Conservation (phyloP, 2,113 vertebrate species). For the Cromileptes altivelis region DNA sequence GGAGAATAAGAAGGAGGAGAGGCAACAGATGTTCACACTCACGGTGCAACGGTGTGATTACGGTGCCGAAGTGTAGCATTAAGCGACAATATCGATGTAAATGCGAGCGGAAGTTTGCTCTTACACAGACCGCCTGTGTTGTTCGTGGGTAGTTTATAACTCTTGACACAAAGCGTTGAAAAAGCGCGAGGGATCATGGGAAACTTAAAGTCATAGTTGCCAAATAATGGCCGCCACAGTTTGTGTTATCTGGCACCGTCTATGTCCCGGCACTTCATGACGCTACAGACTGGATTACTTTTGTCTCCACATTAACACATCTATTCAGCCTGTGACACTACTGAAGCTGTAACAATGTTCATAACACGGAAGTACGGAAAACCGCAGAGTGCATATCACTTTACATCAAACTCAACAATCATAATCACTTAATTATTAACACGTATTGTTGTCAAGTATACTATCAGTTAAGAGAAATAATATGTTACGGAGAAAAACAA, state of each 20-base stretch:
- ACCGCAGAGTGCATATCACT: not conserved
- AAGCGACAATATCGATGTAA: not conserved
- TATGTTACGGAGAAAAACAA: not conserved
- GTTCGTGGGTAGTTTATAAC: not conserved
- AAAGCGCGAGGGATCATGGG: constrained; percentile 55
- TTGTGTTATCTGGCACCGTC: not conserved
- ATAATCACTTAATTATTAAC: no score
- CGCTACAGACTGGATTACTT: not conserved
- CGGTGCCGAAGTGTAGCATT: rapidly evolving
- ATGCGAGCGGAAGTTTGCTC: rapidly evolving
- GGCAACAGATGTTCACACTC: rapidly evolving
- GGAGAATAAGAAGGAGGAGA: rapidly evolving
- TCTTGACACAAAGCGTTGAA: rapidly evolving
- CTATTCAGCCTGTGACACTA: not conserved
- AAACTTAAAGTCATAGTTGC: constrained; percentile 1
- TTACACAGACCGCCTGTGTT: not conserved
- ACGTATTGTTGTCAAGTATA: not conserved
- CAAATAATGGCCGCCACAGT: not conserved
- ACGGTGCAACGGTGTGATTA: rapidly evolving
- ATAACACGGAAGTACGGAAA: not conserved
- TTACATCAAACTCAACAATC: not conserved
- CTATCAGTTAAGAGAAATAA: not conserved
- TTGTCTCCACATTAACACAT: not conserved
- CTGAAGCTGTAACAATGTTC: not conserved
- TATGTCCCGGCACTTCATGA: not conserved